Base-by-base conservation (phyloP, 2,797 vertebrate genomes). In the Gephyroberyx darwinii region DNA sequence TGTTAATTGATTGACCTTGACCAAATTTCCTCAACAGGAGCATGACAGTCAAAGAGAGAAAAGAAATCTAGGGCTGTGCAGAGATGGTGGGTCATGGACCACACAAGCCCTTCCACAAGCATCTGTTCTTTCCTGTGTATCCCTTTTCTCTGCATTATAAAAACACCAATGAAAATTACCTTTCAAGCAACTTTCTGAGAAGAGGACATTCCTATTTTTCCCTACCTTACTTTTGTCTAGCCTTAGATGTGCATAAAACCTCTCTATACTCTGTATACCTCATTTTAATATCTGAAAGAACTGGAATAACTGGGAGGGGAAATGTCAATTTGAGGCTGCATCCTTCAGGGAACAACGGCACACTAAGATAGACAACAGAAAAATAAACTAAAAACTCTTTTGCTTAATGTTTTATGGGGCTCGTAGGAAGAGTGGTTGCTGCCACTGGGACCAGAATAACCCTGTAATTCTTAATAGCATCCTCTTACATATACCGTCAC, bases 41-140 rank as follows among this genome's bases (percentile, higher is more conserved):
- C 30, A 1, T 1, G 9, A 80, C 64, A 76, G 56, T 70, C 45
- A 79, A 47, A 26, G n/a, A 30, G 48, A 39, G 53, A n/a, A 67
- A 14, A 61, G 8, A 59, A 2, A 22, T 1, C 17, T 19, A 48
- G 59, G 19, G 61, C 5, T 17, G 6, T 1, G 22, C 20, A 30
- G 8, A 63, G 2, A 47, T 1, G 6, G 4, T 7, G 31, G 53
- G 48, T 47, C 31, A 26, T n/a, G 16, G 35, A 17, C 4, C 3
- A 16, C 0, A 14, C 3, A 17, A 17, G 53, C 6, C 5, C 67
- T 19, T 10, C n/a, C 5, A 5, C 3, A n/a, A 8, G 16, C 5
- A 48, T 48, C 17, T 8, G 19, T 19, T 50, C 47, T n/a, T 50
- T 50, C 47, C 17, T 50, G 17, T 20, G 17, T 50, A n/a, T 20